phyloP scores from a whole-genome alignment of 2,797 vertebrate species.

The Rhabdomys pumilio region DNA sequence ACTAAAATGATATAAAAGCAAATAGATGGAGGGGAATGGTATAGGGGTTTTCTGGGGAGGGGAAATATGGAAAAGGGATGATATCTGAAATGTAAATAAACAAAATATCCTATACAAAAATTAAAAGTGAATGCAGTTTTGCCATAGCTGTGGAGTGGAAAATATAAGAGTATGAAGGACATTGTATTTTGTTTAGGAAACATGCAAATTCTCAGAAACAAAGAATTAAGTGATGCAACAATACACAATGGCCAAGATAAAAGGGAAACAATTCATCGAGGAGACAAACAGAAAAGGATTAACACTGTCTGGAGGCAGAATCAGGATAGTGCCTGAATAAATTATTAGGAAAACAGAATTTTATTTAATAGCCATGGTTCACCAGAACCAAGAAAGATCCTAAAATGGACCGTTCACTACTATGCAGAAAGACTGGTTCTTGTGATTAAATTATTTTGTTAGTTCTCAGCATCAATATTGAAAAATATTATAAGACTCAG shows the following conservation, averaged over 20 bases:
- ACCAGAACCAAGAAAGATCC: not conserved
- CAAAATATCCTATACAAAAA: no score
- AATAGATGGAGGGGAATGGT: no score
- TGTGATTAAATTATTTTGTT: slow-evolving; percentile 32
- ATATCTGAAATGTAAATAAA: no score
- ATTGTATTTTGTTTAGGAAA: slow-evolving; percentile 13
- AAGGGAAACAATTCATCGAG: not conserved
- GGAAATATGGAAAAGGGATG: no score
- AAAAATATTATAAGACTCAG: not conserved
- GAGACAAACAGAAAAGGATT: not conserved
- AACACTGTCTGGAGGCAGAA: not conserved
- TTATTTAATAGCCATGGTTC: slow-evolving; percentile 7
- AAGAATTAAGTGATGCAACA: not conserved
- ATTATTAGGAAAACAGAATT: not conserved
- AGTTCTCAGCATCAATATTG: not conserved
- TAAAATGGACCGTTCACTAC: not conserved
- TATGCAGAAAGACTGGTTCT: not conserved
- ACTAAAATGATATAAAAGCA: no score
- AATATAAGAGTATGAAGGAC: not conserved
- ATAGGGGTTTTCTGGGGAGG: no score
- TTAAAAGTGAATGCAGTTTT: slow-evolving; percentile 41
- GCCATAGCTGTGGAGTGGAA: not conserved
- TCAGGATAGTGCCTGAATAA: not conserved
- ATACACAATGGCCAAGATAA: not conserved
- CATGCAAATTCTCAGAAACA: not conserved